Base-by-base conservation (phyloP, 35 echinoderm and acorn worm species). In the Holothuria glaberrima region DNA sequence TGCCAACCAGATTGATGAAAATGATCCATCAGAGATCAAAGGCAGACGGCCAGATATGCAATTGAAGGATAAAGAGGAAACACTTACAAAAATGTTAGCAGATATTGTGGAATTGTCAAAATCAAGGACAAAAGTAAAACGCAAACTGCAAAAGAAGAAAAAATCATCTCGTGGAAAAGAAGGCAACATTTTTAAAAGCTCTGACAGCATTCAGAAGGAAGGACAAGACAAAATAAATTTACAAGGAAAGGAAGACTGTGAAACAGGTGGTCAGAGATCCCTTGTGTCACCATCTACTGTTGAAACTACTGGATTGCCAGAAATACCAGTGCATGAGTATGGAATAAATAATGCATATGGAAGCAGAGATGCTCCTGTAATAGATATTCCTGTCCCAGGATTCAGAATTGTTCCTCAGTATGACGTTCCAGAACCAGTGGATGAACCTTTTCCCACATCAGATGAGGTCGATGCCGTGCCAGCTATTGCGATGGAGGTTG, bases 401-500 rank as follows among this genome's bases (percentile, higher is more conserved):
- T 41, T 24, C 31, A 41, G 34, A 22, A 78, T 35, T 24, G n/a
- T n/a, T 78, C 27, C 38, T n/a, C 36, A 48, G 74, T 41, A 48
- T 20, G 69, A 20, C 16, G 21, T 36, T 19, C 69, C 30, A 35
- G 30, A 73, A 35, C 69, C 10, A 38, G 24, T 73, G 50, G 50
- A 48, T 41, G 41, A 78, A 78, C 13, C 50, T 54, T 17, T 54
- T 9, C 50, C 50, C 50, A 54, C 50, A 10, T 19, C 38, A 48
- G 33, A 48, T 21, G 41, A 78, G 18, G 13, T 7, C 6, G 74
- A 48, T 22, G 20, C 50, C 21, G 74, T 78, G 25, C 74, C 74
- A 26, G 21, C 44, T 26, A 78, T 78, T 78, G 74, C 74, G 5
- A 78, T 78, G 74, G 74, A 78, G 50, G 74, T 78, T 24, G 74